Evolutionary conservation across 2,888 invertebrate genomes (phyloP), one percentile per base, ranked within the genome.

Genomic region (Agonopterix subpropinquella): DNA sequence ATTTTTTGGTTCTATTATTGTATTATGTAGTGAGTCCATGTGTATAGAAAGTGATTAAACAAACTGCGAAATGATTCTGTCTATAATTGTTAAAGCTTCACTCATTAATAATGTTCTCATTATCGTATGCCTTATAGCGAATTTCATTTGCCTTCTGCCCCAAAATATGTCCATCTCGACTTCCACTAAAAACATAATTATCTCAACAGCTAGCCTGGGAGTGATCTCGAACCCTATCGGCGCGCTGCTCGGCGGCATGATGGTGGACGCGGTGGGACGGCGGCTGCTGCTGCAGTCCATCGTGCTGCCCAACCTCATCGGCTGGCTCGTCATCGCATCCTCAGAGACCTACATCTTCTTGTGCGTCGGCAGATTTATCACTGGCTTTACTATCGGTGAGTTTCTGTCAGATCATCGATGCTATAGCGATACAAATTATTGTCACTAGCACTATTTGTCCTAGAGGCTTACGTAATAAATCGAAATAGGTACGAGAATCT

Each of bases 181-280:
- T 28, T 28, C 2, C 7, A 28, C 28, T 28, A 28, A 28, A 18
- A 28, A 28, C 28, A 5, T 28, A 5, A 7, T 18, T 5, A 7
- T 28, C 2, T 28, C 28, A 28, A 28, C 84, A 92, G 94, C 94
- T 1, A 92, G 93, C 57, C 73, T 94, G 48, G 93, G 93, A 4
- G 93, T 93, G 11, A 90, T 93, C 57, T 92, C 93, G 1, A 94
- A 93, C 73, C 93, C 93, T 0, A 73, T 93, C 41, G 93, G 93
- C 0, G 93, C 93, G 0, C 72, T 94, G 8, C 72, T 93, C 8
- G 92, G 93, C 4, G 94, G 94, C 1, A 79, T 92, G 63, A 78
- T 92, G 73, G 92, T 93, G 54, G 93, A 94, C 68, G 90, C 89
- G 15, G 85, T 92, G 35, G 94, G 94, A 1, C 73, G 93, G 43